Evolutionary conservation across 2,797 vertebrate species (phyloP), one percentile per base, ranked within the genome.

Genomic region (Australoheros facetus): DNA sequence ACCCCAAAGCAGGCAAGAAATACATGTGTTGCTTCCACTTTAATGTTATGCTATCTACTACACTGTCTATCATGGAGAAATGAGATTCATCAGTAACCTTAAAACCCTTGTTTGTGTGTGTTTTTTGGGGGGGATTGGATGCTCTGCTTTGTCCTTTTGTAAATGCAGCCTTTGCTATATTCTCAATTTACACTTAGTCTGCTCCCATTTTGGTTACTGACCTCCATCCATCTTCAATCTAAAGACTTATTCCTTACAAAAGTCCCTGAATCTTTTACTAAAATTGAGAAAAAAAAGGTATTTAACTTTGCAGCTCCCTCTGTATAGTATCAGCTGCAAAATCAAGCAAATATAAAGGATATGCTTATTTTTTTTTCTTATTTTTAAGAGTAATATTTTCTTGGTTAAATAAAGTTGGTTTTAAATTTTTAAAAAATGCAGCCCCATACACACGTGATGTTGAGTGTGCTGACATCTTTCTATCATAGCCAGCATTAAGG

Each of bases 111-210:
- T 28, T 66, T 37, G 32, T 32, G 32, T 62, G 21, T 4, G 23
- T 37, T 42, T 14, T 14, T 14, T 3, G 26, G 26, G 26, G 26
- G 26, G 39, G 42, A 26, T 26, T 30, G 23, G 62, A 66, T 48
- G 17, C 26, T 66, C 42, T 30, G 42, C 62, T 66, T 28, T 19
- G 39, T 66, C 3, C 39, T 39, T 48, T 48, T 0, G 0, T 66
- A 48, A 5, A 66, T 39, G 28, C 26, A 66, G 48, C 9, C 39
- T 28, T 4, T 28, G 1, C 2, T 45, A 5, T 45, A 45, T 16
- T 48, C 42, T 66, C 48, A 66, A 66, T 48, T 48, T 48, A 66
- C 42, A 66, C 16, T 69, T n/a, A 13, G 42, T 51, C 42, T 51
- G 2, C 23, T 17, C 60, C 4, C 21, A 64, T 45, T 39, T 66